Evolutionary conservation across 1,140 invertebrate genomes (phyloP), one percentile per base, ranked within the genome.

Genomic region (Calosoma granatense): DNA sequence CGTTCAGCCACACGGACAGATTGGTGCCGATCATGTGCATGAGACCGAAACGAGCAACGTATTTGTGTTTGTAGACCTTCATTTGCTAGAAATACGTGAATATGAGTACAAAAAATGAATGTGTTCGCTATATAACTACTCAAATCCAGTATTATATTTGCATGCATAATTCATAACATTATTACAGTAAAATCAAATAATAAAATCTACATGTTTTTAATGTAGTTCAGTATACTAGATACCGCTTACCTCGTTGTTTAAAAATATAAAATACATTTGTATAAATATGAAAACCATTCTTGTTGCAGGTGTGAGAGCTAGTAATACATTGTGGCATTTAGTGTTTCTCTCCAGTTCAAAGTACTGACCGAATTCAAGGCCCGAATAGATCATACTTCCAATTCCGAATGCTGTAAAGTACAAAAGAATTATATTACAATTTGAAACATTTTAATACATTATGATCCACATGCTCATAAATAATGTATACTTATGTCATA

Each of bases 21-120:
- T 96, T 96, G 0, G 92, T 95, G 15, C 90, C 92, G 56, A 95
- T 93, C 90, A 96, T 93, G 71, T 96, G 93, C 91, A 95, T 95
- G 22, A 96, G 72, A 1, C 92, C 92, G 64, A 96, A 94, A 56
- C 91, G 79, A 0, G 90, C 90, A 15, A 92, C 80, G 39, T 92
- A 81, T 69, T 88, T 87, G 69, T 92, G 88, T 57, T 87, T 86
- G 69, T 90, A 90, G 1, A 93, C 88, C 74, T 88, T 86, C 81
- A 93, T 92, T 88, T 94, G 86, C 78, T 82, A 70, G 58, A 56
- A n/a, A n/a, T 65, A 65, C 19, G 57, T 30, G 23, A 55, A 58
- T 26, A 36, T 19, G 20, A 54, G 41, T 15, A n/a, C 52, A 23
- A 51, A 39, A 51, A 53, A n/a, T n/a, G 17, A 3, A 54, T 56